Conservation (phyloP, 92 coral and sea anemone species). For the Porites lobata region DNA sequence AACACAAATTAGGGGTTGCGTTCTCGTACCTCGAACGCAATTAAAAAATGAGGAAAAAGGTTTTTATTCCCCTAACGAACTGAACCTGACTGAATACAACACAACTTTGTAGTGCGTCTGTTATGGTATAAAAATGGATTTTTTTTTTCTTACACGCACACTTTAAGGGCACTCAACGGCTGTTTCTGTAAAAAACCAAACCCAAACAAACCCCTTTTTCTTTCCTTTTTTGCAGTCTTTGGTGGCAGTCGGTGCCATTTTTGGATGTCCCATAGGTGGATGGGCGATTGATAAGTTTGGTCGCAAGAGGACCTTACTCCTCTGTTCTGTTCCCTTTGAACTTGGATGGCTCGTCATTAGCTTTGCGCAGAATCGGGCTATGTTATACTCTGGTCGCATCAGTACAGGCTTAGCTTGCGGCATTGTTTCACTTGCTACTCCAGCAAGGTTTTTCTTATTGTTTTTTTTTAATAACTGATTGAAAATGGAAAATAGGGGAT, state of each 20-base stretch:
- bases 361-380: constrained; percentile 56
- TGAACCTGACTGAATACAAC: too few relatives aligned
- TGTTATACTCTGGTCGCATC: constrained; percentile 83
- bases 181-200: too few relatives aligned
- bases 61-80: too few relatives aligned
- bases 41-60: too few relatives aligned
- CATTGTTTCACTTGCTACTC: constrained; percentile 78
- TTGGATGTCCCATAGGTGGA: constrained; percentile 82
- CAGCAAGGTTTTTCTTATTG: constrained; percentile 63
- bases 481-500: too few relatives aligned
- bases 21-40: too few relatives aligned
- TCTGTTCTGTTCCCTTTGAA: constrained; percentile 74
- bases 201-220: background rate
- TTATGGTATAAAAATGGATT: too few relatives aligned
- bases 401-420: constrained; percentile 82
- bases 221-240: constrained; percentile 65
- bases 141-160: too few relatives aligned
- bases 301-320: constrained; percentile 77
- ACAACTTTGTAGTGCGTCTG: too few relatives aligned
- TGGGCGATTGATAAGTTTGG: constrained; percentile 78
- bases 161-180: too few relatives aligned
- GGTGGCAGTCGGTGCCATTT: constrained; percentile 75
- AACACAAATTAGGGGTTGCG: too few relatives aligned
- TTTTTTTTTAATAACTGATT: background rate
- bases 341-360: constrained; percentile 86